Evolutionary conservation across 2,797 vertebrate species (phyloP).

Genomic region (Periparus ater): DNA sequence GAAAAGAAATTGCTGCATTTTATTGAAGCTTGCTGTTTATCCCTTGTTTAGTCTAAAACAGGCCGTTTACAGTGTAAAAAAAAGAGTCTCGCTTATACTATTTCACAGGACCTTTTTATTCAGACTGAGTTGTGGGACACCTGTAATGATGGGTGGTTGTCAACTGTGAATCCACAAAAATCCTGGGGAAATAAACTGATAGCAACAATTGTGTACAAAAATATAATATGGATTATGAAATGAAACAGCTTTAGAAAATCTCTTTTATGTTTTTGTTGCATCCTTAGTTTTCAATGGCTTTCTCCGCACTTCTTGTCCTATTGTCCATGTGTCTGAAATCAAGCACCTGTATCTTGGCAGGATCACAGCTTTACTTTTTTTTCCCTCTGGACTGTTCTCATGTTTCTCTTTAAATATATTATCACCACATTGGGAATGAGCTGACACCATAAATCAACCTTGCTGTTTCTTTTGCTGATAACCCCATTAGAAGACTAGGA

Average conservation of each 20-base stretch:
- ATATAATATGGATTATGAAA: background rate
- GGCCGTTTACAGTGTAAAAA: background rate
- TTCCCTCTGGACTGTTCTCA: background rate
- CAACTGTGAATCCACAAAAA: background rate
- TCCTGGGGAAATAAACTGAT: background rate
- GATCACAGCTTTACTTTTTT: background rate
- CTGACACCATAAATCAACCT: background rate
- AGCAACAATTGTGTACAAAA: background rate
- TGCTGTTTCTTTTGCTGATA: background rate
- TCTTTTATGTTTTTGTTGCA: background rate
- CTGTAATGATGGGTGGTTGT: background rate
- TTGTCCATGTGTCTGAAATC: background rate
- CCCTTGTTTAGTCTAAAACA: background rate
- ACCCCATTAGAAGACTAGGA: rapidly evolving
- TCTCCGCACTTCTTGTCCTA: background rate
- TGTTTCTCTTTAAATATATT: background rate
- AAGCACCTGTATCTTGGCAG: background rate
- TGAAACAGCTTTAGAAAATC: background rate
- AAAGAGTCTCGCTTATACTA: background rate
- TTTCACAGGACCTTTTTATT: background rate
- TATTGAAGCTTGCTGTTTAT: background rate
- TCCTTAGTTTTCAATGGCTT: background rate
- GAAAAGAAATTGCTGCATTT: constrained; percentile 6
- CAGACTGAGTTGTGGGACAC: background rate
- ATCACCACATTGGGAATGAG: background rate